Base-by-base conservation (phyloP, 2,113 vertebrate species). In the Gambusia affinis region DNA sequence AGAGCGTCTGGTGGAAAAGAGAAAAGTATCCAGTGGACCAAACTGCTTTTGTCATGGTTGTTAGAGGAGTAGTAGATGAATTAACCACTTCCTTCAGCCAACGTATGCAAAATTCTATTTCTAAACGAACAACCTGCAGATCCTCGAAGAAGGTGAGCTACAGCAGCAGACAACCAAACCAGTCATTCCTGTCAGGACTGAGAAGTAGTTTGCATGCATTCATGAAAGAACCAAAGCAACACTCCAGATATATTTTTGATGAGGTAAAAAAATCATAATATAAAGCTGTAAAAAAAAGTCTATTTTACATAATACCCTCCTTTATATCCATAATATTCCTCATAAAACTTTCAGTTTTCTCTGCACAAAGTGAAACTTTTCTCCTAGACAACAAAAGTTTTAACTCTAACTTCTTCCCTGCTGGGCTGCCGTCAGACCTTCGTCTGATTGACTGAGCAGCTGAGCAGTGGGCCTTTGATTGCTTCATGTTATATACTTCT, bases 401-500 rank as follows among this genome's bases (percentile, higher is more conserved):
- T 75, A 28, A 61, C 63, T 54, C 44, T 65, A 80, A 87, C 76
- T 72, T 44, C 60, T 71, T 69, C 68, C 78, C 82, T 64, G 70
- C 86, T 81, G 82, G 3, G 69, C 77, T 72, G 63, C 4, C 37
- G 77, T 81, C 67, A 17, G 37, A 67, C 64, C 65, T 70, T 35
- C 64, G 70, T 78, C 81, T 77, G 89, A 91, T 85, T 33, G 66
- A 72, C 76, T 78, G 70, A 85, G 0, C 61, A 64, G 80, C 75
- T 64, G 75, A 84, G 72, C 79, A 22, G 65, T 75, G 47, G 66
- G 51, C 51, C 76, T 86, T 80, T 87, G 80, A 85, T 78, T 74
- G 30, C 74, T n/a, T 47, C 14, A 70, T 27, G 42, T 30, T 28
- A 44, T 35, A 57, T 60, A 77, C 74, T 42, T 62, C 78, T 80